Evolutionary conservation across 2,888 invertebrate genomes (phyloP), one percentile per base, ranked within the genome.

Genomic region (Perithous albicinctus): DNA sequence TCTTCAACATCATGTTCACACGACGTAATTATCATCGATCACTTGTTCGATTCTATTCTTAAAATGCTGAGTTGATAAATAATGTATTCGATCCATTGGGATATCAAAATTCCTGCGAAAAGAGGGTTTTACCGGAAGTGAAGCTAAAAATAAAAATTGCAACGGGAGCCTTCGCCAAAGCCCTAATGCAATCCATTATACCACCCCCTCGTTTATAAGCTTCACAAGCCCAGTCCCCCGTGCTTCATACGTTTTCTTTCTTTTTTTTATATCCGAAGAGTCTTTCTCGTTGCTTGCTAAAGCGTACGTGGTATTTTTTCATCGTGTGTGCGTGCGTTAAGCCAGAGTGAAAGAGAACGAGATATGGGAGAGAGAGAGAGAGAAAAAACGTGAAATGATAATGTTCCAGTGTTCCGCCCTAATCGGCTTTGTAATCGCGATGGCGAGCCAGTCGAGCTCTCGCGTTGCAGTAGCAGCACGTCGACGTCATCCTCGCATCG

Each of bases 391-490:
- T 86, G 87, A 88, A 90, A 89, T 91, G 90, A 90, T 91, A 91
- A 91, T 91, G 90, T 90, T 89, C 86, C 87, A 83, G 88, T 88
- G 87, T 88, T 85, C 88, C 87, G 88, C 85, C 86, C 87, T 91
- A 91, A 91, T 91, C 91, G 91, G 91, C 91, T 91, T 91, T 91
- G 89, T 90, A 88, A 88, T 84, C 87, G 89, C 79, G 85, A 89
- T 88, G 87, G 85, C 84, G 83, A 81, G 32, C 64, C 61, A 20
- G 26, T 8, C 35, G 10, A 41, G 67, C 48, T 70, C 48, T 8
- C 23, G 1, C 10, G 51, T 38, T 64, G 43, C 59, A 61, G 63
- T 61, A 35, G 77, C 29, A 46, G 72, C 74, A 69, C 84, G 72
- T 72, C 80, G 85, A 78, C 74, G 79, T 86, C 85, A 84, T 84